Evolutionary conservation across 2,113 vertebrate species (phyloP).

Genomic region (cattle (Bos taurus)): ARS-UCD2.0 NC_037351.1:42055501-42056000

Average conservation of each 20-base stretch:
- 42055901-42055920: conserved; percentile 56
- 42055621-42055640: not conserved
- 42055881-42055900: conserved; percentile 58
- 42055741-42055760: conserved; percentile 13
- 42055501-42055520: accelerated
- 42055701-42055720: not conserved
- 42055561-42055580: not conserved
- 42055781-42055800: conserved; percentile 31
- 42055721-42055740: not conserved
- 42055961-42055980: not conserved
- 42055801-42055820: not conserved
- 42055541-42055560: not conserved
- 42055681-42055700: not conserved
- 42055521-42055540: not conserved
- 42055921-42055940: conserved; percentile 41
- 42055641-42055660: not conserved
- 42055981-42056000: not conserved
- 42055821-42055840: conserved; percentile 48
- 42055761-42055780: not conserved
- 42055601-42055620: not conserved
- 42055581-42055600: not conserved
- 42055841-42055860: conserved; percentile 11
- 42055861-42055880: conserved; percentile 60
- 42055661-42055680: not conserved
- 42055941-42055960: conserved; percentile 46